phyloP scores from a whole-genome alignment of 1,140 invertebrate species.

The Trypoxylus dichotomus region DNA sequence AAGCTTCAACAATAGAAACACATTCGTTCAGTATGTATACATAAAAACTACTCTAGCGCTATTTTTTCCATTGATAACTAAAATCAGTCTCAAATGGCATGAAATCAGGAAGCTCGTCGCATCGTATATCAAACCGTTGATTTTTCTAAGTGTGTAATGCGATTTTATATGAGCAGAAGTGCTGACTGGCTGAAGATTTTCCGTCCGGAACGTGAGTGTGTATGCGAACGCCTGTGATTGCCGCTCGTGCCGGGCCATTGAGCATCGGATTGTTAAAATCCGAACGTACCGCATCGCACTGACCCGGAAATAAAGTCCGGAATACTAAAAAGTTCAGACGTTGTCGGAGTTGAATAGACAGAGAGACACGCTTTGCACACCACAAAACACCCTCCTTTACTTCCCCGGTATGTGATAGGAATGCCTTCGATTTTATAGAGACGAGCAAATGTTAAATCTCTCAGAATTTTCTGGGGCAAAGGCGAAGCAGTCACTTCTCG shows the following conservation, averaged over 20 bases:
- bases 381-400: neutral
- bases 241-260: conserved; percentile 27
- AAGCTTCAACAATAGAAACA: no score
- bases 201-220: conserved; percentile 17
- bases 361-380: neutral
- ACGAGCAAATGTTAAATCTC: no score
- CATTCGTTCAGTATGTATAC: no score
- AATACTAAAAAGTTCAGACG: conserved; percentile 32
- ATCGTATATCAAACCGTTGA: conserved; percentile 19
- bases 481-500: no score
- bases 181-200: conserved; percentile 12
- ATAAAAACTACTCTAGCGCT: no score
- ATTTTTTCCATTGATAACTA: neutral
- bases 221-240: conserved; percentile 5
- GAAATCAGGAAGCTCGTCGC: neutral
- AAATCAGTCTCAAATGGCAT: neutral
- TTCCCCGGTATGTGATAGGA: neutral
- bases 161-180: conserved; percentile 16
- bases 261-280: conserved; percentile 15
- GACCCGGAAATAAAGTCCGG: conserved; percentile 30
- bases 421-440: no score
- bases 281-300: conserved; percentile 27
- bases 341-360: neutral
- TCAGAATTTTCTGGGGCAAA: no score
- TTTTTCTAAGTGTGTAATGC: conserved; percentile 23